Conservation (phyloP, 2,797 vertebrate species). For the Pristis pectinata region DNA sequence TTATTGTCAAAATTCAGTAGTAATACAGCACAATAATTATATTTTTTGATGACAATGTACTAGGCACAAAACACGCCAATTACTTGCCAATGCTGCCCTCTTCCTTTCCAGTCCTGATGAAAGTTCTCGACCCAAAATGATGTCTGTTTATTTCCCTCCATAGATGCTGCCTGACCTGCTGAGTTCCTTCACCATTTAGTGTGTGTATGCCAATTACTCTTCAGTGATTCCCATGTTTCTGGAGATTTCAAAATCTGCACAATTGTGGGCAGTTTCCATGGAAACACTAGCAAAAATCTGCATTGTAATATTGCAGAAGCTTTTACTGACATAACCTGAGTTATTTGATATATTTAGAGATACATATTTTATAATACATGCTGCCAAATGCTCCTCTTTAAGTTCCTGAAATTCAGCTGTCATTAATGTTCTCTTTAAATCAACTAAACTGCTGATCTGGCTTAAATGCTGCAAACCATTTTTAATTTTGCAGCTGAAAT, state of each 20-base stretch:
- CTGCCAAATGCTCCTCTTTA: neutral
- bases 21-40: neutral
- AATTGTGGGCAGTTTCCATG: neutral
- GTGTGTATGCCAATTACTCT: neutral
- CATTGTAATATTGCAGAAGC: neutral
- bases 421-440: neutral
- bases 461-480: neutral
- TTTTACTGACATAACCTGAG: neutral
- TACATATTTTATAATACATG: neutral
- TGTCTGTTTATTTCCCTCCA: no score
- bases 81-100: no score
- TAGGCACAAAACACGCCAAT: neutral
- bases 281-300: neutral
- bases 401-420: neutral
- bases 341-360: conserved; percentile 21
- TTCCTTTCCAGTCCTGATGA: no score
- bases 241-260: neutral
- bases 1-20: neutral
- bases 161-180: no score
- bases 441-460: neutral
- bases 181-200: no score
- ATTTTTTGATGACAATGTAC: neutral
- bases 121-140: no score
- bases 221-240: neutral
- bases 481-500: neutral